Percentiles rank a stretch among this genome's conserved stretches.
Conservation (phyloP, 2,113 vertebrate genomes). For the Salvelinus fontinalis region DNA sequence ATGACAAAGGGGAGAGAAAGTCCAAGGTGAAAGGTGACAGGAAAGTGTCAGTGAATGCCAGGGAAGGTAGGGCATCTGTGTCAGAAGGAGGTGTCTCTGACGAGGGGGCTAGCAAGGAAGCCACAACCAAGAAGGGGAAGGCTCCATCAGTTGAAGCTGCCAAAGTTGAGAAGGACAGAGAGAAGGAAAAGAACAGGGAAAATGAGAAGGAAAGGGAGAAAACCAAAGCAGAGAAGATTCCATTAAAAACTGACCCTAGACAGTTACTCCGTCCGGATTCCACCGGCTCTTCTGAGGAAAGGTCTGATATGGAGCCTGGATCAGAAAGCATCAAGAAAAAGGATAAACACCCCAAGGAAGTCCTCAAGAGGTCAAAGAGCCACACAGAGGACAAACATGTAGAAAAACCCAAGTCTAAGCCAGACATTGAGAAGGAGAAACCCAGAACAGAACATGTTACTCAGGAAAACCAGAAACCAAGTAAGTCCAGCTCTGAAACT, state of each 20-base stretch:
- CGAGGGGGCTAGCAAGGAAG: constrained; percentile 78
- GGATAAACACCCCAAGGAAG: constrained; percentile 80
- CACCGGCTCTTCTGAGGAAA: constrained; percentile 83
- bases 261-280: constrained; percentile 75
- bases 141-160: constrained; percentile 65
- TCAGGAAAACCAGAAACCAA: constrained; percentile 77
- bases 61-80: constrained; percentile 72
- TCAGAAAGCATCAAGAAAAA: constrained; percentile 77
- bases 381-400: constrained; percentile 74
- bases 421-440: constrained; percentile 77
- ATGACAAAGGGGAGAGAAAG: constrained; percentile 87
- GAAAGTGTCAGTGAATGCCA: constrained; percentile 71
- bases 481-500: constrained; percentile 64
- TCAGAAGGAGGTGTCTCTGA: constrained; percentile 71
- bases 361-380: constrained; percentile 80
- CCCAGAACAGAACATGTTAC: constrained; percentile 56
- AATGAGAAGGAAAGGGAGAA: constrained; percentile 75
- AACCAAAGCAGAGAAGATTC: constrained; percentile 73
- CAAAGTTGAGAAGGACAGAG: constrained; percentile 66
- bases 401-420: constrained; percentile 81
- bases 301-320: constrained; percentile 77
- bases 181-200: constrained; percentile 56
- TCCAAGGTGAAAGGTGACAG: constrained; percentile 84
- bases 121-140: constrained; percentile 75
- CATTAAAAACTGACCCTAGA: constrained; percentile 77